Conservation (phyloP, 2,797 vertebrate species). For the Xerus rutilus region DNA sequence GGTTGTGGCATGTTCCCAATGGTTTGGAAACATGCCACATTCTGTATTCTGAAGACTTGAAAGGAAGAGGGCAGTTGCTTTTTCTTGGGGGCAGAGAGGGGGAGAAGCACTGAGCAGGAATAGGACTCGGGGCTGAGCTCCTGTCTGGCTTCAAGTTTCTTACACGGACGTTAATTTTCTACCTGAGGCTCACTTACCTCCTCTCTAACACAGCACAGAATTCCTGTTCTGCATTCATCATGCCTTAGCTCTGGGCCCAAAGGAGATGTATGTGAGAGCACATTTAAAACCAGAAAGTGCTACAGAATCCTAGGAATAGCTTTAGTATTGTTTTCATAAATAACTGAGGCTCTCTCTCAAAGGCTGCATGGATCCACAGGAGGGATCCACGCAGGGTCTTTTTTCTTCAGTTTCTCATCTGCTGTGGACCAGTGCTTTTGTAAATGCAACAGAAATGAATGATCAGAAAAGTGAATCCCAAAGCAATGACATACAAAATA, state of each 20-base stretch:
- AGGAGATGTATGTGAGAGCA: not conserved
- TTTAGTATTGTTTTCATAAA: not conserved
- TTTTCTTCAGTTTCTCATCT: not conserved
- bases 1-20: not conserved
- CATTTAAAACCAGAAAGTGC: not conserved
- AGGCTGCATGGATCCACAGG: not conserved
- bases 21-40: not conserved
- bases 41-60: not conserved
- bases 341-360: not conserved
- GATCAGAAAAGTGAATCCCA: not conserved
- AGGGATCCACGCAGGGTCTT: rapidly evolving
- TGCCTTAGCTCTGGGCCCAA: not conserved
- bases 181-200: not conserved
- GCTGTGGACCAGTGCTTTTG: not conserved
- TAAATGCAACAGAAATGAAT: not conserved
- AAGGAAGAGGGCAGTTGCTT: no score
- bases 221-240: not conserved
- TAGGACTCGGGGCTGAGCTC: rapidly evolving
- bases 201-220: no score
- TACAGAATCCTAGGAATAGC: not conserved
- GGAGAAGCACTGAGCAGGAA: not conserved
- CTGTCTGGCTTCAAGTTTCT: not conserved
- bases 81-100: not conserved
- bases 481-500: not conserved
- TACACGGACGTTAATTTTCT: rapidly evolving